Evolutionary conservation across 2,888 invertebrate species (phyloP).

Genomic region (Synanthedon myopaeformis): DNA sequence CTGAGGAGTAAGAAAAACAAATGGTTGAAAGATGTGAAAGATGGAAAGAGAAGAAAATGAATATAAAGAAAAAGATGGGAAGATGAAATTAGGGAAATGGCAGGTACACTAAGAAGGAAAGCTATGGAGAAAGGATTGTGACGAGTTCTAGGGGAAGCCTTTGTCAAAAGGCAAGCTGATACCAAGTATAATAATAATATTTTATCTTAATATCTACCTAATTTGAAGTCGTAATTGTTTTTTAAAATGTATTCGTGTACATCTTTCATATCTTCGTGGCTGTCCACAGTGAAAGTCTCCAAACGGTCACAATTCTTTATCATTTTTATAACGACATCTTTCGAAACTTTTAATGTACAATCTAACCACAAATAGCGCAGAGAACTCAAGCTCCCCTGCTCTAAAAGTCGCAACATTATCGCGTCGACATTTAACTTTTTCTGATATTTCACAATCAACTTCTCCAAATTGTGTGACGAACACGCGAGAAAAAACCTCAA

Average conservation of each 20-base stretch:
- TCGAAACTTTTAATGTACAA: constrained; percentile 55
- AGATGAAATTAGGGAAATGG: no score
- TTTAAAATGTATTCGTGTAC: constrained; percentile 44
- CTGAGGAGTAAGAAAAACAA: no score
- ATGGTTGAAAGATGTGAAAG: no score
- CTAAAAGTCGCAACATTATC: constrained; percentile 37
- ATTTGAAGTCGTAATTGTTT: constrained; percentile 54
- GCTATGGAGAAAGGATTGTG: no score
- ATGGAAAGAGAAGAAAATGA: no score
- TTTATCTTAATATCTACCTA: constrained; percentile 46
- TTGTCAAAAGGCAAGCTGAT: background rate
- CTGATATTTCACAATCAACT: constrained; percentile 53
- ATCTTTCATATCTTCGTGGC: constrained; percentile 37
- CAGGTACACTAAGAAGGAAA: no score
- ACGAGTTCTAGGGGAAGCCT: no score
- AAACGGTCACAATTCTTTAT: constrained; percentile 46
- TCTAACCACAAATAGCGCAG: constrained; percentile 54
- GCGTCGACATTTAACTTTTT: constrained; percentile 47
- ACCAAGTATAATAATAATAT: background rate
- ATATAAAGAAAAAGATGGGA: no score
- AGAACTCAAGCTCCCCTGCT: constrained; percentile 43
- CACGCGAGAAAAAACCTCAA: constrained; percentile 44
- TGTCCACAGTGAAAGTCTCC: constrained; percentile 49
- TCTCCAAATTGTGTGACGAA: constrained; percentile 44
- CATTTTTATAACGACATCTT: constrained; percentile 39